Conservation (phyloP, 2,888 invertebrate genomes). For the Eristalis pertinax region DNA sequence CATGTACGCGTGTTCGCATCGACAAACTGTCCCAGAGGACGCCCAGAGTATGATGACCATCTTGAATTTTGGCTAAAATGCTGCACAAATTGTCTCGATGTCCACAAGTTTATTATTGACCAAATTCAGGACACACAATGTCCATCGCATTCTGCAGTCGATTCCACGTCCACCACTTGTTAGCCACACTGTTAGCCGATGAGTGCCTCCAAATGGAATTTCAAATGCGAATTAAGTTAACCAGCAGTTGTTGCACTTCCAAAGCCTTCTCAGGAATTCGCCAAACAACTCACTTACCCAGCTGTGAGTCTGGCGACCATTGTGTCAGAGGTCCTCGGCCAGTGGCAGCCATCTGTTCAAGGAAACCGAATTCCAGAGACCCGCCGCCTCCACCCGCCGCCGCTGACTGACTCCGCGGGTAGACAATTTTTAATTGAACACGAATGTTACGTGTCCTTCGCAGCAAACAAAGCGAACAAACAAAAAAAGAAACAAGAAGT, state of each 20-base stretch:
- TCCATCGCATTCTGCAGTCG: no score
- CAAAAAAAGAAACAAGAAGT: background rate
- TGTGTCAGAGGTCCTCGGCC: slow-evolving; percentile 37
- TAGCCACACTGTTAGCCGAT: background rate
- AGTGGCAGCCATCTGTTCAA: slow-evolving; percentile 46
- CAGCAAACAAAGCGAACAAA: background rate
- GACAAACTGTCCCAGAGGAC: no score
- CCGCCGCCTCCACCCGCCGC: slow-evolving; percentile 20
- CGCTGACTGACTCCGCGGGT: slow-evolving; percentile 23
- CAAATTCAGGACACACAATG: no score
- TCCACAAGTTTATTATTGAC: no score
- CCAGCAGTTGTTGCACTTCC: slow-evolving; percentile 6
- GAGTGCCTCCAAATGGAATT: slow-evolving; percentile 34
- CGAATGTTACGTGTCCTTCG: slow-evolving; percentile 51
- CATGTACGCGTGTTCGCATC: no score
- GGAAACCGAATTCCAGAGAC: slow-evolving; percentile 10
- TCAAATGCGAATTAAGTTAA: slow-evolving; percentile 62
- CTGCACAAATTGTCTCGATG: no score
- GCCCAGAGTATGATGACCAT: no score
- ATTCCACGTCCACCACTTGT: background rate
- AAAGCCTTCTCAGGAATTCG: slow-evolving; percentile 37
- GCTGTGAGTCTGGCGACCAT: slow-evolving; percentile 13
- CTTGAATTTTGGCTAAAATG: no score
- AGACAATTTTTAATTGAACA: slow-evolving; percentile 67
- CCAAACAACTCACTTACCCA: slow-evolving; percentile 62